Conservation (phyloP, 1,140 invertebrate species). For the Temnothorax nylanderi region DNA sequence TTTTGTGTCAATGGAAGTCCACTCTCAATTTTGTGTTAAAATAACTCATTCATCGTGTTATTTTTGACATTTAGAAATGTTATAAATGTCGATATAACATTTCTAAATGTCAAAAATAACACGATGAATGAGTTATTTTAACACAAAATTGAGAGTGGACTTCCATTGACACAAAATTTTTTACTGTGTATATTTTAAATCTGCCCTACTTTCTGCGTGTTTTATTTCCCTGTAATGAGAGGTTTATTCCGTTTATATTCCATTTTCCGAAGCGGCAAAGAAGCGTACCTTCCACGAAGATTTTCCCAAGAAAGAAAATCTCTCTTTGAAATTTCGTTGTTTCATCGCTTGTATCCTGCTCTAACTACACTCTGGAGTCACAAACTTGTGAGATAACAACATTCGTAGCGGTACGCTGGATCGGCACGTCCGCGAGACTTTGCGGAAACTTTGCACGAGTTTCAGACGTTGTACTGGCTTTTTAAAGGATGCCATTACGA, state of each 20-base stretch:
- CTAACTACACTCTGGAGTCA: slow-evolving; percentile 49
- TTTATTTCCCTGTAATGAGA: not conserved
- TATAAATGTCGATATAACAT: too few species aligned
- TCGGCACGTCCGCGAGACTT: slow-evolving; percentile 49
- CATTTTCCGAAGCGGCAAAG: slow-evolving; percentile 30
- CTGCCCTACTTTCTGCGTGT: not conserved
- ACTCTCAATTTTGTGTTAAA: too few species aligned
- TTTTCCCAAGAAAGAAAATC: slow-evolving; percentile 40
- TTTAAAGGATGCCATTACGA: slow-evolving; percentile 49
- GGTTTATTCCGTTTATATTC: slow-evolving; percentile 43
- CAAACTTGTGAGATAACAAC: slow-evolving; percentile 59
- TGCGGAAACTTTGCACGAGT: slow-evolving; percentile 39
- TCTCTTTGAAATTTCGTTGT: slow-evolving; percentile 53
- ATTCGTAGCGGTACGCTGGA: slow-evolving; percentile 41
- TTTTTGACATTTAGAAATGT: too few species aligned
- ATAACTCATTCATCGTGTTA: too few species aligned
- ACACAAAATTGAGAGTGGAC: too few species aligned
- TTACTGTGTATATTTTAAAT: too few species aligned
- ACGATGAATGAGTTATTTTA: too few species aligned
- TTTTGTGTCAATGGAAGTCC: too few species aligned
- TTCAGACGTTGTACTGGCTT: slow-evolving; percentile 31
- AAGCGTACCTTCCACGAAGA: not conserved
- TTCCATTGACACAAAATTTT: too few species aligned
- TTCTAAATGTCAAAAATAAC: too few species aligned
- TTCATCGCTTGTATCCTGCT: slow-evolving; percentile 42